Conservation (phyloP, 2,113 vertebrate genomes). For the Lamprotornis superbus region DNA sequence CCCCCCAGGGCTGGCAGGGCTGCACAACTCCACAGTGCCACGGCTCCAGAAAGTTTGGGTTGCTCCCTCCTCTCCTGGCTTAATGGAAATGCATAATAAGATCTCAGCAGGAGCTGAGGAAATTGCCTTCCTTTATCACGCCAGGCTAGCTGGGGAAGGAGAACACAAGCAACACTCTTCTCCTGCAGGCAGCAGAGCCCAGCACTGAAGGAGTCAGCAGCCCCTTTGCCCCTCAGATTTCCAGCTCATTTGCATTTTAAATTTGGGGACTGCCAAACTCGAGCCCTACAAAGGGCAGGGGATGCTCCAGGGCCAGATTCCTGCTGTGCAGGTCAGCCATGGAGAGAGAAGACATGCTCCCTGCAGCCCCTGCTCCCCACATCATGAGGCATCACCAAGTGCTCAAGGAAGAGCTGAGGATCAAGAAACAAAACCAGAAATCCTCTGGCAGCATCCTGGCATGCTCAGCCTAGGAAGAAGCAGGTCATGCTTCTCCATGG, state of each 20-base stretch:
- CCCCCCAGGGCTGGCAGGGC: background rate
- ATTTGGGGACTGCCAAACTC: background rate
- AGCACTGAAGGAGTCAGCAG: background rate
- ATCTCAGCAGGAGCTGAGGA: background rate
- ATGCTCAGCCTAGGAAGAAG: background rate
- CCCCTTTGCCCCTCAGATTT: background rate
- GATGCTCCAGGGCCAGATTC: background rate
- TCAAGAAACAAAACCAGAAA: background rate
- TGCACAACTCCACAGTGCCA: background rate
- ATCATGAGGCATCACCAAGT: background rate
- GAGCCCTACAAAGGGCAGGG: background rate
- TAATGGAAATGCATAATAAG: background rate
- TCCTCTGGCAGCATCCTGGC: background rate
- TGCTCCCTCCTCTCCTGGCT: background rate
- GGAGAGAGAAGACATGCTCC: background rate
- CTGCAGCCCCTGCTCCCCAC: background rate
- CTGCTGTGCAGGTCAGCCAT: background rate
- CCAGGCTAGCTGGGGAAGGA: background rate
- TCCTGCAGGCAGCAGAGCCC: background rate
- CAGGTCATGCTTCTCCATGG: background rate
- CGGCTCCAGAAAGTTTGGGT: background rate
- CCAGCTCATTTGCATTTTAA: background rate
- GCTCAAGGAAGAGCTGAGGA: background rate
- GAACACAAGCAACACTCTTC: background rate
- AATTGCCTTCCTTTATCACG: background rate